Base-by-base conservation (phyloP, 2,113 vertebrate species). In the Thinocorus orbignyianus region DNA sequence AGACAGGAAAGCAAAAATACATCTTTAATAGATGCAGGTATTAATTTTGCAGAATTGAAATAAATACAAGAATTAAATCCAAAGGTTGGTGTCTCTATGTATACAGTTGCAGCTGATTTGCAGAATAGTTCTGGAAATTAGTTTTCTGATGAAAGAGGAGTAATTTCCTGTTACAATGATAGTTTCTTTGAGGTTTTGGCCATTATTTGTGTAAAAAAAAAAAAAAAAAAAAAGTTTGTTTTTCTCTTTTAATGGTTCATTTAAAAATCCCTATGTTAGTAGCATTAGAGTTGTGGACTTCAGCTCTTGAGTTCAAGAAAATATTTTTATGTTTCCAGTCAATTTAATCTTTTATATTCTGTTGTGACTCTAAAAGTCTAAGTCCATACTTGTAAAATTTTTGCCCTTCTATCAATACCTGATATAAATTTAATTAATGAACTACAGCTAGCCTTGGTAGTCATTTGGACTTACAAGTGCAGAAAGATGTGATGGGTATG, bases 1-100 rank as follows among this genome's bases (percentile, higher is more conserved):
- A 81, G 80, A 60, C 42, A 73, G 17, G 10, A 39, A 88, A 77
- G 64, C 87, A 74, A 93, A 94, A 91, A 84, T 86, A 44, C 26
- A 19, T 86, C 44, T 81, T 88, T 93, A 86, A 86, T 84, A 93
- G 93, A 62, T 71, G n/a, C 13, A 37, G 5, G 90, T 92, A 41
- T 78, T 88, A 85, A 73, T 93, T 92, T 74, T 70, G 16, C 91
- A 60, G 28, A 73, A 81, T 88, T 80, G 17, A 86, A 92, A 81
- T 86, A 16, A 78, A 6, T 60, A 30, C 73, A 28, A 74, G 19
- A 66, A 77, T 90, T 62, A 87, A 90, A 88, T 57, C 54, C 19
- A 35, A 33, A 39, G 54, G 10, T 18, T 77, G 72, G 46, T 86
- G 44, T 19, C 10, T 87, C 60, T 78, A 19, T 81, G 62, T 66